These are phyloP conservation scores for Pelochelys cantorii DNA, from an alignment of 2,797 vertebrate species.

Conservation along the genomic window DNA sequence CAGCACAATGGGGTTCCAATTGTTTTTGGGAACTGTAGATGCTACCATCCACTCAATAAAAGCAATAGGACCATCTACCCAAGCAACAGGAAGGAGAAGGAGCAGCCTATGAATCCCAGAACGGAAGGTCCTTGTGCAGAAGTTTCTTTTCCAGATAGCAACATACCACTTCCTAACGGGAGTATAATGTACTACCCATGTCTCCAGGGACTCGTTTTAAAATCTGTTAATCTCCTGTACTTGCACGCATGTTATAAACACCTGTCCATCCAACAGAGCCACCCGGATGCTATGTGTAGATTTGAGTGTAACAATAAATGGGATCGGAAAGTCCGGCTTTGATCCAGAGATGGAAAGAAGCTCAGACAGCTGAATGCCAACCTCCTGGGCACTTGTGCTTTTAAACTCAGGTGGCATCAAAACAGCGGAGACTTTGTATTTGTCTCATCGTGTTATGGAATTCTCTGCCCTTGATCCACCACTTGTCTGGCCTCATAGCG, in stretches of 20 bases:
- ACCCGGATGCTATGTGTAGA: not conserved
- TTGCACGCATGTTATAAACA: not conserved
- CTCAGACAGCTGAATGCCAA: constrained; percentile 43
- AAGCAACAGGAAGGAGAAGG: not conserved
- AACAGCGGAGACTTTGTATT: constrained; percentile 61
- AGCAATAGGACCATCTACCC: not conserved
- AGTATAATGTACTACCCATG: not conserved
- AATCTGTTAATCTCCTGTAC: constrained; percentile 18
- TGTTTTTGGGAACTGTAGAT: not conserved
- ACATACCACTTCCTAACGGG: not conserved
- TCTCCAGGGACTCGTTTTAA: not conserved
- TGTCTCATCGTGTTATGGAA: not conserved
- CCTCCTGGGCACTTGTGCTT: not conserved
- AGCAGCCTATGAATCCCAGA: not conserved
- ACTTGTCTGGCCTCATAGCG: constrained; percentile 24
- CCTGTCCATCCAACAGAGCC: not conserved
- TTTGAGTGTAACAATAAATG: not conserved
- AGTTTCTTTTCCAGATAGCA: not conserved
- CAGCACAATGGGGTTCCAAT: not conserved
- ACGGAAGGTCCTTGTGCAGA: not conserved
- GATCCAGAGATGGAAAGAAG: constrained; percentile 5
- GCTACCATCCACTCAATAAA: not conserved
- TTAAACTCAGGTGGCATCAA: not conserved
- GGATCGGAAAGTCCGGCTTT: constrained; percentile 6
- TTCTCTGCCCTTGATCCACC: not conserved